These are phyloP conservation scores for Cyphomyrus plagiostoma DNA, from an alignment of 2,113 vertebrate species.

Conservation along the genomic window DNA sequence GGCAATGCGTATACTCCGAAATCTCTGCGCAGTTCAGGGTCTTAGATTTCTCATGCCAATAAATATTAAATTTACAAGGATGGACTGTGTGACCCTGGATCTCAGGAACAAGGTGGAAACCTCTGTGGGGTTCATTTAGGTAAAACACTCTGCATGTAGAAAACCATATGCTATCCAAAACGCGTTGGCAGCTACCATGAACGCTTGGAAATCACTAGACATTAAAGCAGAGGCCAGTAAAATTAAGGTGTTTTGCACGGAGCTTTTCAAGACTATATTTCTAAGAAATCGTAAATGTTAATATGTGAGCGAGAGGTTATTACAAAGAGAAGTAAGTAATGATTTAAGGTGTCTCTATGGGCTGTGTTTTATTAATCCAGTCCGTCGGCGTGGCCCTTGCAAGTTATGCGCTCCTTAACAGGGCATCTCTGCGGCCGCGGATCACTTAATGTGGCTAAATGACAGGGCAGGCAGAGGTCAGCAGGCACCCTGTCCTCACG, in stretches of 20 bases:
- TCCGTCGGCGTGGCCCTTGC: neutral
- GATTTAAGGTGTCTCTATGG: neutral
- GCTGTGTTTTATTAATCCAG: neutral
- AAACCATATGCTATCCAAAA: neutral
- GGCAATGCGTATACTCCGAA: neutral
- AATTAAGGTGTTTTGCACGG: neutral
- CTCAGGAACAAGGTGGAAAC: neutral
- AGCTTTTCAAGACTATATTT: neutral
- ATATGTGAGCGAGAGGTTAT: neutral
- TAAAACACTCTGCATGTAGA: neutral
- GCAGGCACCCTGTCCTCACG: neutral
- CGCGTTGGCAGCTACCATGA: neutral
- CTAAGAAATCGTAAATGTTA: slow-evolving; percentile 1
- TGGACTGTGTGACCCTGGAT: neutral
- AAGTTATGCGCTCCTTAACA: neutral
- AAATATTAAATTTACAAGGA: neutral
- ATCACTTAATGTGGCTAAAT: neutral
- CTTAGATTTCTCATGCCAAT: neutral
- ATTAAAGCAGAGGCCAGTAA: neutral
- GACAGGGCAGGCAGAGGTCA: neutral
- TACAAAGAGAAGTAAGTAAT: neutral
- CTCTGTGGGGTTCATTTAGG: neutral
- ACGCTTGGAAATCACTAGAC: neutral
- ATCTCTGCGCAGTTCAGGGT: neutral
- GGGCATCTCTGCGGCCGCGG: neutral